Evolutionary conservation across 2,113 vertebrate genomes (phyloP).

Genomic region (Peromyscus maniculatus): DNA sequence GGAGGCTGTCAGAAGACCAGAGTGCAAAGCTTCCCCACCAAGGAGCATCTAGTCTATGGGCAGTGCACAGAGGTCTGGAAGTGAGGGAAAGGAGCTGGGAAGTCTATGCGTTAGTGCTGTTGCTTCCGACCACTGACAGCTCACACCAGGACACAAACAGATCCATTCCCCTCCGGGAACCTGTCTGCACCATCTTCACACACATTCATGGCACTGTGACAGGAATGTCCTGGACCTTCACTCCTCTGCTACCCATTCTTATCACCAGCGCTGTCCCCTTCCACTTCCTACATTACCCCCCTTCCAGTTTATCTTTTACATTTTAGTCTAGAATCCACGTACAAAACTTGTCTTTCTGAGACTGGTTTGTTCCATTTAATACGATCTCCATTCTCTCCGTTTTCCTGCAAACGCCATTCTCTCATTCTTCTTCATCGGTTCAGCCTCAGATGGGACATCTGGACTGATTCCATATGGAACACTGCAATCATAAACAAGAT

Average conservation of each 20-base stretch:
- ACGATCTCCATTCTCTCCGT: not conserved
- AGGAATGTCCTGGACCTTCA: not conserved
- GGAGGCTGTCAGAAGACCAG: not conserved
- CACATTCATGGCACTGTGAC: no score
- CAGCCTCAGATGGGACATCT: not conserved
- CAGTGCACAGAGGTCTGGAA: not conserved
- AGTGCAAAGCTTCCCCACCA: not conserved
- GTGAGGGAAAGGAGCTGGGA: no score
- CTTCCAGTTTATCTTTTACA: no score
- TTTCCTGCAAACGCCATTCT: not conserved
- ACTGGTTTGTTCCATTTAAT: not conserved
- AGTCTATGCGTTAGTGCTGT: not conserved
- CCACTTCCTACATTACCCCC: not conserved
- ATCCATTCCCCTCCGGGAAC: not conserved
- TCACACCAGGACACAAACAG: not conserved
- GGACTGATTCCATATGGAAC: not conserved
- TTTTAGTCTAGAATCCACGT: not conserved
- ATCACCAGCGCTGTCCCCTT: not conserved
- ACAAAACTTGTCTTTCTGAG: not conserved
- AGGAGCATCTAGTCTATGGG: not conserved
- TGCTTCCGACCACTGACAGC: not conserved
- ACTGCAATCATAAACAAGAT: not conserved
- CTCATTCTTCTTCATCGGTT: not conserved
- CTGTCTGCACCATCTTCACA: not conserved
- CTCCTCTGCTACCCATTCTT: no score